Base-by-base conservation (phyloP, 2,113 vertebrate genomes). In the Cairina moschata region DNA sequence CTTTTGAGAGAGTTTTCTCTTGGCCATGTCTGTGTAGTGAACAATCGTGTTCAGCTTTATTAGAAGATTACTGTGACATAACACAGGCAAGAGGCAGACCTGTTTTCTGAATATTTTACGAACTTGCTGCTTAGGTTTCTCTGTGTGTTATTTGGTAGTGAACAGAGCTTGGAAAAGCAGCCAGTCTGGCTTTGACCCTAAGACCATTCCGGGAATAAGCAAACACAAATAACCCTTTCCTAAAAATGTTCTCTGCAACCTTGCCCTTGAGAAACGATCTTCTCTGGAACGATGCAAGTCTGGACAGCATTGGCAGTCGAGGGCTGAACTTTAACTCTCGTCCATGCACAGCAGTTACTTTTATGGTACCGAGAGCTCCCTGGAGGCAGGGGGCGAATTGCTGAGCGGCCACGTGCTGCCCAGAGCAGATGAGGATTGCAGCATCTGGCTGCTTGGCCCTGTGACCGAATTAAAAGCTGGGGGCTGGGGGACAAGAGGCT, bases 341-440 rank as follows among this genome's bases (percentile, higher is more conserved):
- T 25, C 77, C 42, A 11, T 28, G 11, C 60, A 67, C 38, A 65
- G 83, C 68, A 75, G 60, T 36, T 83, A 40, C 29, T 77, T 28
- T 58, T n/a, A 31, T 2, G 23, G 31, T n/a, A 7, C 66, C 26
- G 31, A 32, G 5, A 90, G 32, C 40, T 44, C n/a, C 50, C 67
- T 50, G 48, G 20, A 52, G n/a, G 13, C 31, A 4, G 25, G 52
- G 44, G 55, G 28, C 4, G 32, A n/a, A 34, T 17, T 80, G 29
- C 5, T 40, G 72, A 38, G 59, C 10, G 80, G 1, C 13, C 48
- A 25, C 0, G 0, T 7, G 20, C 4, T 17, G 26, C 0, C 1
- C 4, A 3, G 42, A 31, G 52, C 1, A 38, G n/a, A 56, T 8
- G 26, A 56, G 71, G 20, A 1, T 14, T 42, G 81, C 66, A 31